Percentiles rank a stretch among this genome's conserved stretches.
phyloP scores from a whole-genome alignment of 2,888 invertebrate species.

The Ophion ellenae region DNA sequence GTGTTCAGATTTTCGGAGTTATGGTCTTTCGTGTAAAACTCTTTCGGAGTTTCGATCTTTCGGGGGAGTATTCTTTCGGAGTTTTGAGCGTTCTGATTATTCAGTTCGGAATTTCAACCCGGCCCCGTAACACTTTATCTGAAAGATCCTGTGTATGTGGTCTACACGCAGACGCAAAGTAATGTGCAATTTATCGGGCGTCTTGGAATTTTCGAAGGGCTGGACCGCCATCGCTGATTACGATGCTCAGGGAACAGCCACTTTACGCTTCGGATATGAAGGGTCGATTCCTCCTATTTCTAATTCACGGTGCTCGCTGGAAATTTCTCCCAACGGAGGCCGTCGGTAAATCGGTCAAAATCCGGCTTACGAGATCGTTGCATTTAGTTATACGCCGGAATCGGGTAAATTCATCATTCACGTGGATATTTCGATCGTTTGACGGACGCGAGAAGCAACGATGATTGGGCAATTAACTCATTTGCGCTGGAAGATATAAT shows the following conservation, averaged over 20 bases:
- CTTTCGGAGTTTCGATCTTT: no score
- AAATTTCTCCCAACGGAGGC: background rate
- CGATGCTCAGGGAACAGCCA: background rate
- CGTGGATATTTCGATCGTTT: background rate
- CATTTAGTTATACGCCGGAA: background rate
- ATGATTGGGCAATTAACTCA: background rate
- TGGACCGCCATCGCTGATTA: background rate
- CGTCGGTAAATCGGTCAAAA: slow-evolving; percentile 14
- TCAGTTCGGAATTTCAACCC: no score
- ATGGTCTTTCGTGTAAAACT: no score
- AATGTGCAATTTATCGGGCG: background rate
- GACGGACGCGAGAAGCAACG: background rate
- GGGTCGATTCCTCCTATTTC: slow-evolving; percentile 45
- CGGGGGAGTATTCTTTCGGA: no score
- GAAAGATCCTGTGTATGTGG: no score
- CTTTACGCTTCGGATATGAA: slow-evolving; percentile 21
- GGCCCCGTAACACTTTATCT: no score
- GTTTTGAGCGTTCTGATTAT: no score
- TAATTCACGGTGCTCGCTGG: slow-evolving; percentile 10
- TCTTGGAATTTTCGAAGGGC: background rate
- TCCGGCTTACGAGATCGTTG: background rate
- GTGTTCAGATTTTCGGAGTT: no score
- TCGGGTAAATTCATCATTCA: slow-evolving; percentile 4
- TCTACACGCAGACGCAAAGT: no score
- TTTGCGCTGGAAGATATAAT: background rate